phyloP scores from a whole-genome alignment of 30 jellyfish, hydroid and myxozoan species.

The Turritopsis rubra region DNA sequence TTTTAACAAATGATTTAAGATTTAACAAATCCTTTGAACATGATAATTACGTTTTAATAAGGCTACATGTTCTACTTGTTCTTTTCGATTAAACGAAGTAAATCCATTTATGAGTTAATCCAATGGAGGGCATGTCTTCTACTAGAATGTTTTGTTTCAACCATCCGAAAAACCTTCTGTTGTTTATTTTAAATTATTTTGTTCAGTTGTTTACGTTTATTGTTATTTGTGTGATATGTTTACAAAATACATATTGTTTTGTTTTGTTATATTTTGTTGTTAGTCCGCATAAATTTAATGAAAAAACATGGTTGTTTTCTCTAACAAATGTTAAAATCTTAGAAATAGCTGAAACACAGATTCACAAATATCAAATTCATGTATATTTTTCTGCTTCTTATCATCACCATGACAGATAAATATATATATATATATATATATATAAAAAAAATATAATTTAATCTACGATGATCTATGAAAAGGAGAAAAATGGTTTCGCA shows the following conservation, averaged over 20 bases:
- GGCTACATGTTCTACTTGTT: not conserved
- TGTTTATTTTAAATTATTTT: not conserved
- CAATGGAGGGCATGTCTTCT: not conserved
- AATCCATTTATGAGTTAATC: not conserved
- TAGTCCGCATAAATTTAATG: too few species aligned
- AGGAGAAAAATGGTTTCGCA: conserved; percentile 13
- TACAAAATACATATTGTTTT: not conserved
- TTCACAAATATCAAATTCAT: too few species aligned
- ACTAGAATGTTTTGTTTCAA: not conserved
- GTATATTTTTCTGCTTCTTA: too few species aligned
- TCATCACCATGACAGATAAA: too few species aligned
- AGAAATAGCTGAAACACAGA: not conserved
- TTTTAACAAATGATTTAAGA: not conserved
- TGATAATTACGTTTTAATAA: not conserved
- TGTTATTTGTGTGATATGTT: not conserved
- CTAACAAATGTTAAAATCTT: not conserved
- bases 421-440: not conserved
- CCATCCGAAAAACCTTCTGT: not conserved
- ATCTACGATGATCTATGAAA: not conserved
- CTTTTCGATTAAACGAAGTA: not conserved
- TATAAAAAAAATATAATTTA: not conserved
- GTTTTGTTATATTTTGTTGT: too few species aligned
- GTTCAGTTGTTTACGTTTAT: not conserved
- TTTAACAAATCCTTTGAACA: not conserved
- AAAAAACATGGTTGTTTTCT: too few species aligned